These are phyloP conservation scores for Ammodytes dubius DNA, from an alignment of 2,113 vertebrate genomes.

Conservation along the genomic window DNA sequence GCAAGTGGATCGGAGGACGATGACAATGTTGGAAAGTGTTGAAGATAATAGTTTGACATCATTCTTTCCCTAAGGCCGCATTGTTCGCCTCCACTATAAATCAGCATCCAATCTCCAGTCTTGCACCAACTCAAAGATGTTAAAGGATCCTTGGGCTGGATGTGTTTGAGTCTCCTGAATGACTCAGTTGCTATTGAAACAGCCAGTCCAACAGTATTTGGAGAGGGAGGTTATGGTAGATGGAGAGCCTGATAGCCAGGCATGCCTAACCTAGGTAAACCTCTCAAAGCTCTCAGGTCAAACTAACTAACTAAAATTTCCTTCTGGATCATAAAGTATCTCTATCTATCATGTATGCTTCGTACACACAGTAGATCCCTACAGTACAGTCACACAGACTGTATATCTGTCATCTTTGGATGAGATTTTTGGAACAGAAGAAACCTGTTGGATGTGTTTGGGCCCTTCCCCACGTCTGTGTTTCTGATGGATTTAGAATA, in stretches of 20 bases:
- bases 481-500: not conserved
- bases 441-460: not conserved
- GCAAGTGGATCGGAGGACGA: slow-evolving; percentile 6
- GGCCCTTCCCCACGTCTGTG: too few species aligned
- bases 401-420: not conserved
- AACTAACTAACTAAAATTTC: not conserved
- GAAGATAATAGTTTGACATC: slow-evolving; percentile 7
- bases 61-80: not conserved
- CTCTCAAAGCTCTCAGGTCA: slow-evolving; percentile 2
- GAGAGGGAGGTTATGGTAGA: not conserved
- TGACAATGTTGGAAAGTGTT: not conserved
- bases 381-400: not conserved
- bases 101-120: not conserved
- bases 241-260: not conserved
- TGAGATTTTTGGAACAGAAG: not conserved
- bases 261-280: not conserved
- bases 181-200: not conserved
- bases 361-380: not conserved
- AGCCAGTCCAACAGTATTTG: not conserved
- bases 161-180: not conserved
- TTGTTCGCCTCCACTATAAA: not conserved
- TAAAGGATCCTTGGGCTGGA: not conserved
- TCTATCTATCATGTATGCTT: too few species aligned
- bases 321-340: not conserved
- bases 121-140: not conserved